Conservation (phyloP, 2,113 vertebrate genomes). For the Hippocampus zosterae region DNA sequence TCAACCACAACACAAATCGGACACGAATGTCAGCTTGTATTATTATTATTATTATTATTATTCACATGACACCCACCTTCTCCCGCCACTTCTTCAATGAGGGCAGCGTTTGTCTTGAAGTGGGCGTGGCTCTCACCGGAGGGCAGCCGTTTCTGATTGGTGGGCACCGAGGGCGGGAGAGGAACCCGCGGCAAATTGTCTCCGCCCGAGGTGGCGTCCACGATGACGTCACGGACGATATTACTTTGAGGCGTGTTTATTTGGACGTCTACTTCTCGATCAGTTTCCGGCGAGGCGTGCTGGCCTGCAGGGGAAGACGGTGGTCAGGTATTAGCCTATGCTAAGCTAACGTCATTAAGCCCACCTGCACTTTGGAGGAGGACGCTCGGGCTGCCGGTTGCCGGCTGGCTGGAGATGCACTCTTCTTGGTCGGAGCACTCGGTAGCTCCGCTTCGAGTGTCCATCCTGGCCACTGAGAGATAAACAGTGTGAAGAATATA, state of each 20-base stretch:
- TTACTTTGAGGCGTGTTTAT: not conserved
- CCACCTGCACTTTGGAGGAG: slow-evolving; percentile 19
- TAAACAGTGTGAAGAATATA: too few relatives aligned
- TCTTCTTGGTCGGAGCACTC: slow-evolving; percentile 18
- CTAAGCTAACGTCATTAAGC: not conserved
- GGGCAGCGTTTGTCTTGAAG: slow-evolving; percentile 54
- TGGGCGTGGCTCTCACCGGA: slow-evolving; percentile 58
- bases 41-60: too few relatives aligned
- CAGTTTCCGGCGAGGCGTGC: slow-evolving; percentile 30
- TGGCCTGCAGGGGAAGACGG: slow-evolving; percentile 9
- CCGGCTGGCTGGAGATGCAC: slow-evolving; percentile 24
- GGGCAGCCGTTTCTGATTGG: slow-evolving; percentile 43
- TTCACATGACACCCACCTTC: slow-evolving; percentile 63
- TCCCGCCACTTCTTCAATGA: slow-evolving; percentile 69
- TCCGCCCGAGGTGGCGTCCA: slow-evolving; percentile 8
- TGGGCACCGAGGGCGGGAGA: slow-evolving; percentile 26
- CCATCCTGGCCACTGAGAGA: slow-evolving; percentile 42
- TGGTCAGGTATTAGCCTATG: not conserved
- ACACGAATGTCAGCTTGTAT: not conserved
- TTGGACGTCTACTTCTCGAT: slow-evolving; percentile 10
- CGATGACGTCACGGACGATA: not conserved
- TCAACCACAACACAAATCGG: not conserved
- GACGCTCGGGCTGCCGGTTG: slow-evolving; percentile 9
- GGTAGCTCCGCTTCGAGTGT: slow-evolving; percentile 1
- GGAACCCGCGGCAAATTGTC: slow-evolving; percentile 17